These are phyloP conservation scores for Athalia cordata DNA, from an alignment of 2,888 invertebrate species.

Conservation along the genomic window DNA sequence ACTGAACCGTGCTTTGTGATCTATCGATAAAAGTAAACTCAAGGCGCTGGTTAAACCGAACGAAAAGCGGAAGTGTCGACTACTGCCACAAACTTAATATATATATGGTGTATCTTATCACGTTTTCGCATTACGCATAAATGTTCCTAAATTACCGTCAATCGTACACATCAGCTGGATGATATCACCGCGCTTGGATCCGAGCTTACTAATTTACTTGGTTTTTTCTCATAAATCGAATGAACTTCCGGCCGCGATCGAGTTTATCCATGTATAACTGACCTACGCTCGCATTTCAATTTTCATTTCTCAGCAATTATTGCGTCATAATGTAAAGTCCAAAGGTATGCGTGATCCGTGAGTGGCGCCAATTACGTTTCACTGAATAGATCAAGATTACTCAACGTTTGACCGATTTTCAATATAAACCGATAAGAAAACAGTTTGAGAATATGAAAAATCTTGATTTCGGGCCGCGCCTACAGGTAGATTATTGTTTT, in stretches of 20 bases:
- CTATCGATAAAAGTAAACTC: conserved; percentile 42
- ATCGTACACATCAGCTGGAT: too few species aligned
- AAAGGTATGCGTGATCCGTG: neutral
- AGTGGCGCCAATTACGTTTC: conserved; percentile 7
- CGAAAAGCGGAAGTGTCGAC: conserved; percentile 24
- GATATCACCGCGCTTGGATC: neutral
- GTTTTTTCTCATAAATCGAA: neutral
- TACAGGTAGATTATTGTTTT: too few species aligned
- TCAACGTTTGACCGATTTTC: conserved; percentile 16
- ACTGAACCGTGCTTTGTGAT: conserved; percentile 43
- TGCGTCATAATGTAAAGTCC: conserved; percentile 13
- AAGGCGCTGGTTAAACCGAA: conserved; percentile 15
- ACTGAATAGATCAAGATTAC: conserved; percentile 6
- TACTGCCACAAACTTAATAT: conserved; percentile 4
- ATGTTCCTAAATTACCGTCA: neutral
- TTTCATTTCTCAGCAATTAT: conserved; percentile 9
- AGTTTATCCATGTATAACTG: neutral
- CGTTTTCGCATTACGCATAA: neutral
- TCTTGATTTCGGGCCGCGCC: neutral
- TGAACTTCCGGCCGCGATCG: neutral
- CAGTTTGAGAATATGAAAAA: neutral
- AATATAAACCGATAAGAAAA: neutral
- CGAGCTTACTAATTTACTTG: neutral
- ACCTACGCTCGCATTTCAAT: neutral
- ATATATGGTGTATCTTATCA: conserved; percentile 31